Evolutionary conservation across 2,888 invertebrate species (phyloP).

Genomic region (Halictus ligatus): DNA sequence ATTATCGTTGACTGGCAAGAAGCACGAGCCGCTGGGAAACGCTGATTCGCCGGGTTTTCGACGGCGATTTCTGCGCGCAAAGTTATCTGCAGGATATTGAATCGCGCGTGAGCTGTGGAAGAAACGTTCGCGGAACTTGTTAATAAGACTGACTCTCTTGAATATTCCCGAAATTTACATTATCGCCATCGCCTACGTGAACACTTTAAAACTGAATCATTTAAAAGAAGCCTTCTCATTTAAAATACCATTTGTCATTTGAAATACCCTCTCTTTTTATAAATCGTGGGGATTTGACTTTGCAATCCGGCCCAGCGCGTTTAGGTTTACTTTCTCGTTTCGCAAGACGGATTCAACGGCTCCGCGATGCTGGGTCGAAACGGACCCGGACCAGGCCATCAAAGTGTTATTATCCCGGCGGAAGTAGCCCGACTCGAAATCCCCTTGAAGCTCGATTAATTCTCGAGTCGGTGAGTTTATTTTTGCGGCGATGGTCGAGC

Average conservation of each 20-base stretch:
- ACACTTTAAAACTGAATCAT: not conserved
- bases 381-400: not conserved
- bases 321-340: no score
- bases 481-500: constrained; percentile 43
- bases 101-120: not conserved
- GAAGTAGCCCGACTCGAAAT: constrained; percentile 32
- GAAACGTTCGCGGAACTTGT: not conserved
- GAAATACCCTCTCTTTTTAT: not conserved
- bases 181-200: not conserved
- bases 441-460: constrained; percentile 53
- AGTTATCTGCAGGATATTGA: not conserved
- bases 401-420: constrained; percentile 57
- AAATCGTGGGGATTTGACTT: not conserved
- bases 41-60: constrained; percentile 52
- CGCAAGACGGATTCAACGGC: no score
- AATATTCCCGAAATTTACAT: not conserved
- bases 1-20: constrained; percentile 40
- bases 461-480: constrained; percentile 36
- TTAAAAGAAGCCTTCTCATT: not conserved
- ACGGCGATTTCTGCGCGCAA: constrained; percentile 12
- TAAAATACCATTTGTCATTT: no score
- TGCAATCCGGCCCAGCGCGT: no score
- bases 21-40: constrained; percentile 35
- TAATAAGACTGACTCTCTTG: not conserved
- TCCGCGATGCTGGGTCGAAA: not conserved